phyloP scores from a whole-genome alignment of 2,113 vertebrate genomes.

The Odocoileus hemionus region DNA sequence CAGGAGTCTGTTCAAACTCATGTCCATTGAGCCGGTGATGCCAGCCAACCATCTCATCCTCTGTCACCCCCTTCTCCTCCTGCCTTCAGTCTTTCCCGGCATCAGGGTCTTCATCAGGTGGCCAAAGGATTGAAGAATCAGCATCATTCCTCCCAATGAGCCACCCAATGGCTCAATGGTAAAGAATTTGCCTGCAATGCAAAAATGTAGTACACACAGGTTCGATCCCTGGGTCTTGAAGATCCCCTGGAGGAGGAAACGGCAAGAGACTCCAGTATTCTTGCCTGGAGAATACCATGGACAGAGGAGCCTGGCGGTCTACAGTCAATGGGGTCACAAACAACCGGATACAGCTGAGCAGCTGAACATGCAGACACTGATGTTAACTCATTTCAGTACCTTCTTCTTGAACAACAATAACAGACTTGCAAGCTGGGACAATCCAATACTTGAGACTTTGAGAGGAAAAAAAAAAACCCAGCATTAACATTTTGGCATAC shows the following conservation, averaged over 20 bases:
- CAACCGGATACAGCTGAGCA: accelerated
- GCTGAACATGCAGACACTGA: background rate
- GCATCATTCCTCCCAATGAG: too few species aligned
- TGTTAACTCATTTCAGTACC: background rate
- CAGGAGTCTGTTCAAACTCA: too few species aligned
- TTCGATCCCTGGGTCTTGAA: background rate
- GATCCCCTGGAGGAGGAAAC: background rate
- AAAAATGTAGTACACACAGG: background rate
- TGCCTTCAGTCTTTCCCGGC: too few species aligned
- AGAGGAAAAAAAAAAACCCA: background rate
- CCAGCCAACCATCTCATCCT: too few species aligned
- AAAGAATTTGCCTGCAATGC: background rate
- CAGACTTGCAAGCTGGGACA: background rate
- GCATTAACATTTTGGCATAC: background rate
- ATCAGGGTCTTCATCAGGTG: too few species aligned
- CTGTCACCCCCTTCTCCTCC: too few species aligned
- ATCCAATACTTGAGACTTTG: background rate
- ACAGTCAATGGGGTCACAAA: background rate
- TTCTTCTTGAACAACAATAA: background rate
- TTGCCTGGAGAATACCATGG: background rate
- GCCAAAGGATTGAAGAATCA: too few species aligned
- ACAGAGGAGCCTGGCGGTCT: background rate
- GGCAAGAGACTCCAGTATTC: background rate
- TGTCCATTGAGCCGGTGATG: too few species aligned
- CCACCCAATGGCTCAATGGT: too few species aligned